Evolutionary conservation across 2,797 vertebrate genomes (phyloP).

Genomic region (Myotis myotis): DNA sequence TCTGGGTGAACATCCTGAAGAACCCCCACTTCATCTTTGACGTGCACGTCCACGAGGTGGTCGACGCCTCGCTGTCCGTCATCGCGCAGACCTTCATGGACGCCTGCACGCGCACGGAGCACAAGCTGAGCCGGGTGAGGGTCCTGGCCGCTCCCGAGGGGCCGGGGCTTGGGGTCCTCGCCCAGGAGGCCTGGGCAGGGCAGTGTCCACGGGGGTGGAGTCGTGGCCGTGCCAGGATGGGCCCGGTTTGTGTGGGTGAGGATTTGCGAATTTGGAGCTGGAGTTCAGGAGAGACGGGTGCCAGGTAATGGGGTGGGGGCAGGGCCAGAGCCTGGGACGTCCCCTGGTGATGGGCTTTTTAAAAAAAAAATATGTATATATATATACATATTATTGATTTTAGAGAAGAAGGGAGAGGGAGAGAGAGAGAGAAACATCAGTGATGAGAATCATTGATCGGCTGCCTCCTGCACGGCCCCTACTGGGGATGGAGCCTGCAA

Average conservation of each 20-base stretch:
- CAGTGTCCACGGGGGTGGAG: rapidly evolving
- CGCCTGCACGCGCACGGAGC: constrained; percentile 98
- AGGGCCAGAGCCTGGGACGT: not conserved
- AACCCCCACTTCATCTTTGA: constrained; percentile 99
- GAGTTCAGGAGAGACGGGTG: no score
- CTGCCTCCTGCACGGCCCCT: no score
- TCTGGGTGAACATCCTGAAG: constrained; percentile 99
- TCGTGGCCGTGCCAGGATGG: rapidly evolving
- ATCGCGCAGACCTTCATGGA: constrained; percentile 99
- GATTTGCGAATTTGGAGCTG: not conserved
- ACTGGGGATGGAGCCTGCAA: no score
- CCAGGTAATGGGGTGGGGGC: no score
- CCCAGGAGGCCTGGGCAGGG: not conserved
- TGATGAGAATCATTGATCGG: no score
- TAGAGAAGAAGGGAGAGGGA: no score
- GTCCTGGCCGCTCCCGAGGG: not conserved
- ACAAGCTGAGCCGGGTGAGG: constrained; percentile 98
- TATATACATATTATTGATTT: no score
- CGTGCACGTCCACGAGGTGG: constrained; percentile 97
- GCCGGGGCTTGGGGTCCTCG: no score
- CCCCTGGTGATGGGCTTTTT: not conserved
- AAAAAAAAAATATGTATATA: no score
- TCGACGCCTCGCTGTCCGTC: constrained; percentile 97
- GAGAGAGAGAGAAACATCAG: no score
- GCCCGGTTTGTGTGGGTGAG: not conserved